These are phyloP conservation scores for Chymomyza procnemis DNA, from an alignment of 2,888 invertebrate species.

Conservation along the genomic window DNA sequence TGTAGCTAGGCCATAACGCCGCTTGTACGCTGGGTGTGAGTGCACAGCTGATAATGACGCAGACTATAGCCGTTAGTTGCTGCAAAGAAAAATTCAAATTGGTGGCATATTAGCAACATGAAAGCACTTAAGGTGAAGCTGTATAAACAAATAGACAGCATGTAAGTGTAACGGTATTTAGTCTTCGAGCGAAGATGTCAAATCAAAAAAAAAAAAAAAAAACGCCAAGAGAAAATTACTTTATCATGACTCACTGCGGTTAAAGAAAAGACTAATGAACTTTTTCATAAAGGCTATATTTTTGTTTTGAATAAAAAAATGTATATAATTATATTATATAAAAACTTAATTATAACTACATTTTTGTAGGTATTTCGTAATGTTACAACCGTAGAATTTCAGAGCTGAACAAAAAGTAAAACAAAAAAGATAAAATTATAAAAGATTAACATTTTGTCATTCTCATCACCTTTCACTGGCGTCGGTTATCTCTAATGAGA, in stretches of 20 bases:
- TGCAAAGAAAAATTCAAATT: slow-evolving; percentile 34
- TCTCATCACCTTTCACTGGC: no score
- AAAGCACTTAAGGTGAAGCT: background rate
- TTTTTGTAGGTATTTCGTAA: no score
- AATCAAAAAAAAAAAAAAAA: no score
- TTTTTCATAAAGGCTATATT: background rate
- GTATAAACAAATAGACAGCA: background rate
- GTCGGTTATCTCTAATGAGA: no score
- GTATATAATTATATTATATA: no score
- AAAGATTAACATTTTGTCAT: no score
- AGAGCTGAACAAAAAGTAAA: no score
- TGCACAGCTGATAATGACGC: slow-evolving; percentile 66
- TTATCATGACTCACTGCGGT: slow-evolving; percentile 21
- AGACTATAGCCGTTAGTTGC: slow-evolving; percentile 71
- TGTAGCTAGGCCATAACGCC: slow-evolving; percentile 76
- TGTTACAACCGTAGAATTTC: no score
- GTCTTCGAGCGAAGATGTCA: slow-evolving; percentile 30
- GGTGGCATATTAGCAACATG: background rate
- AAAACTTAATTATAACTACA: no score
- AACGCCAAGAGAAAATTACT: slow-evolving; percentile 24
- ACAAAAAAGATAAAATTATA: no score
- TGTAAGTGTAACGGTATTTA: slow-evolving; percentile 19
- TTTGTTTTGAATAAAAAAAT: background rate
- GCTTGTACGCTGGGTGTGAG: slow-evolving; percentile 66
- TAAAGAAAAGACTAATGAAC: background rate